Base-by-base conservation (phyloP, 2,888 invertebrate species). In the Azorinus chamasolen region DNA sequence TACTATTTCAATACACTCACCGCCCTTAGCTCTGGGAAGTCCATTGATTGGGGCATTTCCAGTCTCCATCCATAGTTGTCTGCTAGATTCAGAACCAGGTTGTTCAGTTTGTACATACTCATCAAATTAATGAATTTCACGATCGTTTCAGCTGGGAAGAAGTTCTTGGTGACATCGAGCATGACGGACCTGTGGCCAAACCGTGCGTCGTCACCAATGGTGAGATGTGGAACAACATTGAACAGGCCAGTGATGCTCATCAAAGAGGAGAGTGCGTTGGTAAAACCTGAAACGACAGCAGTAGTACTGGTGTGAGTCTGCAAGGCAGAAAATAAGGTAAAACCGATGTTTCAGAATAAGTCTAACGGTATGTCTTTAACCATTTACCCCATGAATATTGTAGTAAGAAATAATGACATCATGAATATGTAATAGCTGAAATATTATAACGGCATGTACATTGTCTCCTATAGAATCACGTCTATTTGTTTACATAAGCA, bases 101-200 rank as follows among this genome's bases (percentile, higher is more conserved):
- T 68, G 53, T 75, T 79, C 43, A 72, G 24, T 32, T 79, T 79
- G 53, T 79, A 79, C 57, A 55, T 75, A 12, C 59, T 55, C 71
- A 75, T 71, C 22, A 79, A 22, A 14, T 51, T 37, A 16, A 79
- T 8, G 3, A 75, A 45, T 59, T 65, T 75, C 37, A 51, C 27
- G 3, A 72, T 16, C 0, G 37, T 24, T 3, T 22, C 12, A 1
- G 39, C 18, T 2, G 46, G 51, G 32, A 72, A 41, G 22, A 75
- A 65, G 46, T 72, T 65, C 50, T 75, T 72, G 1, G 79, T 75
- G 0, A 68, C 48, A 32, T 79, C 79, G 0, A 79, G 54, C 1
- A 48, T 45, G 2, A 79, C 43, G 1, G 72, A 46, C 32, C 64
- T 18, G 43, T 27, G 39, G 4, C 39, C 50, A 20, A 53, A 68